A percentile compares a stretch with the other conserved stretches of the same genome.
Conservation (phyloP, 2,797 vertebrate species). For the Gymnocypris eckloni region DNA sequence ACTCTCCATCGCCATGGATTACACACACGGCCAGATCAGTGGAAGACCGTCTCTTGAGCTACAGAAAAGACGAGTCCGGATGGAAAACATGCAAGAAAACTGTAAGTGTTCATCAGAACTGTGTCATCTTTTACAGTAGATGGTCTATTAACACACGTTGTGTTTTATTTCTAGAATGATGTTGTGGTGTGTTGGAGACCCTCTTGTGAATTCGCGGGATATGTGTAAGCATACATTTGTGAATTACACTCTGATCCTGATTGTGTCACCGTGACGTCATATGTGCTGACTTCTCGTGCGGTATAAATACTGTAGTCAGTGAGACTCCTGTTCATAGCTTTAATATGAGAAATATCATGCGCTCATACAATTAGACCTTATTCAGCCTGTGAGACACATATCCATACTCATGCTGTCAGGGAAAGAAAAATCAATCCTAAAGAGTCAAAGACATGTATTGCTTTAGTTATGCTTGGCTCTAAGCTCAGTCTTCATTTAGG, state of each 20-base stretch:
- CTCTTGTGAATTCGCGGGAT: conserved; percentile 88
- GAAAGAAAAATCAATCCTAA: not conserved
- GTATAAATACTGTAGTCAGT: not conserved
- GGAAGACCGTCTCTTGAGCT: conserved; percentile 78
- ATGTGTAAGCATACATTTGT: conserved; percentile 82
- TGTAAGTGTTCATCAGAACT: conserved; percentile 71
- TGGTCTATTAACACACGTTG: not conserved
- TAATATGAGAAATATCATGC: not conserved
- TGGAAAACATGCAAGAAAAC: conserved; percentile 87
- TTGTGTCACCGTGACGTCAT: conserved; percentile 24
- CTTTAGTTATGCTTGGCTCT: not conserved
- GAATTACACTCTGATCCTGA: not conserved
- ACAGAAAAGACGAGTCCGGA: conserved; percentile 81
- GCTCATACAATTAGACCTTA: not conserved
- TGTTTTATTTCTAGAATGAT: conserved; percentile 77
- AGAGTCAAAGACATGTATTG: not conserved
- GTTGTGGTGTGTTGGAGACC: conserved; percentile 90
- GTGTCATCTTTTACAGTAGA: not conserved
- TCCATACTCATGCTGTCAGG: not conserved
- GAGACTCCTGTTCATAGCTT: not conserved
- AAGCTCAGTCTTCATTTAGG: not conserved
- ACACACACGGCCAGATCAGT: conserved; percentile 72
- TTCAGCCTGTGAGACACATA: not conserved
- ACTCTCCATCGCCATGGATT: conserved; percentile 70
- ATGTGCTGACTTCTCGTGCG: conserved; percentile 19